These are phyloP conservation scores for Isaurus tuberculatus DNA, from an alignment of 92 coral and sea anemone genomes.

Conservation along the genomic window DNA sequence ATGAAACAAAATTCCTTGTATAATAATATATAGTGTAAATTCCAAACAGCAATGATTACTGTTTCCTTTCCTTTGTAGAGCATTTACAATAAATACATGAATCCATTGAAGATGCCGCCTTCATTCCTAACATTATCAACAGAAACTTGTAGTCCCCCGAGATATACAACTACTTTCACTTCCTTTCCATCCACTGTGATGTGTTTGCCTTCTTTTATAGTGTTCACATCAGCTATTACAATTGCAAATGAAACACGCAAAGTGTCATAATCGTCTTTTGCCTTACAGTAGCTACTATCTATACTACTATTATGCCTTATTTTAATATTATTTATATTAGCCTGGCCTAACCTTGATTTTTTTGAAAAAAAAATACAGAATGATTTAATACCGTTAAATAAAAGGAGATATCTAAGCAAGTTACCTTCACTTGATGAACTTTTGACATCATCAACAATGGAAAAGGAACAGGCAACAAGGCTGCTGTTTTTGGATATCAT, in stretches of 20 bases:
- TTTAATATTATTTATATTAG: too few relatives aligned
- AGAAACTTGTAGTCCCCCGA: slow-evolving; percentile 54
- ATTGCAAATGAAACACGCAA: slow-evolving; percentile 31
- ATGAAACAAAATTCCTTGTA: too few relatives aligned
- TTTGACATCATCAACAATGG: slow-evolving; percentile 1
- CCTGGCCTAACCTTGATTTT: too few relatives aligned
- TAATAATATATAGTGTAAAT: too few relatives aligned
- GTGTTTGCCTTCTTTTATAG: slow-evolving; percentile 7
- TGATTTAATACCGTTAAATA: too few relatives aligned
- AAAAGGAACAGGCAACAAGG: slow-evolving; percentile 1
- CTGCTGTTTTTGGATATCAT: background rate
- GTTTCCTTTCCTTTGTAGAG: slow-evolving; percentile 34
- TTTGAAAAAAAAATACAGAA: too few relatives aligned
- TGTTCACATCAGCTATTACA: slow-evolving; percentile 49
- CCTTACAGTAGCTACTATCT: slow-evolving; percentile 40
- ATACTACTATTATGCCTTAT: too few relatives aligned
- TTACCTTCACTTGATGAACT: slow-evolving; percentile 3
- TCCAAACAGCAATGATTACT: background rate
- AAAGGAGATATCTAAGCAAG: too few relatives aligned
- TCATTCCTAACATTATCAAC: slow-evolving; percentile 17
- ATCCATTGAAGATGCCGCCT: background rate
- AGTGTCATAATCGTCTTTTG: slow-evolving; percentile 27
- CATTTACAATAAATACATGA: slow-evolving; percentile 24
- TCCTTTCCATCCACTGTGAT: slow-evolving; percentile 28
- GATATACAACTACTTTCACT: slow-evolving; percentile 30